These are phyloP conservation scores for Toxotes chatareus DNA, from an alignment of 2,113 vertebrate species.

Conservation along the genomic window DNA sequence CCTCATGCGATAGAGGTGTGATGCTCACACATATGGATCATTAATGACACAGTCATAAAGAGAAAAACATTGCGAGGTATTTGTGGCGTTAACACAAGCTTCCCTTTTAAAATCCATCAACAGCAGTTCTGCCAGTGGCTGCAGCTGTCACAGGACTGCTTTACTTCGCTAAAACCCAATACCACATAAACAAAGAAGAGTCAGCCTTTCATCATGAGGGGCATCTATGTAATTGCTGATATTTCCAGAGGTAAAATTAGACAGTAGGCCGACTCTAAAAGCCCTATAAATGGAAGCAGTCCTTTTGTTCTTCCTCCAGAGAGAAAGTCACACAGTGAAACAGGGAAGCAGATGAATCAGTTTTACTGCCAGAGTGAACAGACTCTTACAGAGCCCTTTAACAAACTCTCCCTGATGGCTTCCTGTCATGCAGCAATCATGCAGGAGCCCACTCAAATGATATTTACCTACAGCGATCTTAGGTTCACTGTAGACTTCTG, in stretches of 20 bases:
- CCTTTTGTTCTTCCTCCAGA: conserved; percentile 52
- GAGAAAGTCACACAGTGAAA: conserved; percentile 52
- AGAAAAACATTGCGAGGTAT: neutral
- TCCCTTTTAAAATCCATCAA: conserved; percentile 6
- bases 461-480: conserved; percentile 35
- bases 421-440: conserved; percentile 39
- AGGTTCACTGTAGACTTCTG: neutral
- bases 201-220: conserved; percentile 39
- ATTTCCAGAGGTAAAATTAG: conserved; percentile 51
- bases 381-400: conserved; percentile 58
- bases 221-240: conserved; percentile 43
- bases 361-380: conserved; percentile 41
- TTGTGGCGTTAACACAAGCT: conserved; percentile 3
- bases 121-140: neutral
- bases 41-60: neutral
- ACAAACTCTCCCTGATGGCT: conserved; percentile 39
- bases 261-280: conserved; percentile 47
- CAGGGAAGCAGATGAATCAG: conserved; percentile 17
- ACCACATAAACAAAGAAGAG: neutral
- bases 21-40: neutral
- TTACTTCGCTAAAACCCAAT: neutral
- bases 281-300: conserved; percentile 50
- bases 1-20: neutral
- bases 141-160: neutral
- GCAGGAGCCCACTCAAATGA: conserved; percentile 20